A percentile compares a stretch with the other conserved stretches of the same genome.
Evolutionary conservation across 2,888 invertebrate species (phyloP).

Genomic region (Cheilosia urbana): DNA sequence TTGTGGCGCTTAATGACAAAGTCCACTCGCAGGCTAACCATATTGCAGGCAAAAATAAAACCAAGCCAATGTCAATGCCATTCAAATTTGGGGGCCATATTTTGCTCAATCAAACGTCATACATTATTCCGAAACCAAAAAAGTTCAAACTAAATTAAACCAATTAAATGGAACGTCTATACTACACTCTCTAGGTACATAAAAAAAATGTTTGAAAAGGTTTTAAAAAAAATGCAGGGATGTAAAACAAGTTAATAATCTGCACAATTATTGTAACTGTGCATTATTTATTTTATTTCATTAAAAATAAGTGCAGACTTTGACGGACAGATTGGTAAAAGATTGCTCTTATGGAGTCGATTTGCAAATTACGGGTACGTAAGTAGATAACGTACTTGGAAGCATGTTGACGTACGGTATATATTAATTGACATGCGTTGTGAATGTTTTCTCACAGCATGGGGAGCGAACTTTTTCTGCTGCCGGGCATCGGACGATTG

Average conservation of each 20-base stretch:
- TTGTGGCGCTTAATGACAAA: slow-evolving; percentile 25
- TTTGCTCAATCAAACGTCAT: not conserved
- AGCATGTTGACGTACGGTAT: not conserved
- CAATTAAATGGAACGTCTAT: no score
- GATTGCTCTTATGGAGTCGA: slow-evolving; percentile 1
- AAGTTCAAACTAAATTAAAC: slow-evolving; percentile 31
- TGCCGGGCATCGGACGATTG: not conserved
- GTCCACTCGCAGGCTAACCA: slow-evolving; percentile 5
- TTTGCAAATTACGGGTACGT: not conserved
- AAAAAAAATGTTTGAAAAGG: no score
- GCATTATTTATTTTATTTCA: no score
- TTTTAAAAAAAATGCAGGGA: no score
- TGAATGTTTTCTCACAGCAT: not conserved
- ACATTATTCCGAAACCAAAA: slow-evolving; percentile 38
- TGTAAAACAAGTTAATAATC: no score
- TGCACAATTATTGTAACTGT: no score
- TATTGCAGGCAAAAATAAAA: not conserved
- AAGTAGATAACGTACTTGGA: not conserved
- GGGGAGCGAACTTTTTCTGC: not conserved
- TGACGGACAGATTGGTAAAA: not conserved
- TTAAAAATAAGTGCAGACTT: no score
- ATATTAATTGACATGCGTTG: slow-evolving; percentile 21
- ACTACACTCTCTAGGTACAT: no score
- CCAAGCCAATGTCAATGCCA: slow-evolving; percentile 32
- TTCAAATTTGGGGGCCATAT: not conserved